Conservation (phyloP, 2,797 vertebrate genomes). For the Hemibagrus guttatus region DNA sequence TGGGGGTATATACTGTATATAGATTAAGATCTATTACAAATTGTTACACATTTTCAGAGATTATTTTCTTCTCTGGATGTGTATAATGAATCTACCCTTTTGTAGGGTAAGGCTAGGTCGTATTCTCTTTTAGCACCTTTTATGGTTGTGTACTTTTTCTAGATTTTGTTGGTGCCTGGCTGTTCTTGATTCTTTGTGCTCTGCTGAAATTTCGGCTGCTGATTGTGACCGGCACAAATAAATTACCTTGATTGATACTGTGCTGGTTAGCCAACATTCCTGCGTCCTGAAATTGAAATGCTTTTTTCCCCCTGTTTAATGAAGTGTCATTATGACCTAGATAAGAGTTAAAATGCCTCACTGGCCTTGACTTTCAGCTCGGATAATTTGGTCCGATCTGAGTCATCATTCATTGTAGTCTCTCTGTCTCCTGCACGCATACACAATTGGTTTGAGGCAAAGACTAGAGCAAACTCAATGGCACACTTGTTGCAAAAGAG, state of each 20-base stretch:
- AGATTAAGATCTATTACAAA: not conserved
- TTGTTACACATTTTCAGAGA: conserved; percentile 11
- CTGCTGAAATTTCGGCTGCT: not conserved
- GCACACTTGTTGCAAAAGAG: not conserved
- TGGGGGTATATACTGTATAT: conserved; percentile 7
- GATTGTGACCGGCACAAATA: conserved; percentile 31
- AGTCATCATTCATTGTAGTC: conserved; percentile 36
- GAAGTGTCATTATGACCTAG: conserved; percentile 46
- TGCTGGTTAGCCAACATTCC: conserved; percentile 39
- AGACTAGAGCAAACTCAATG: not conserved
- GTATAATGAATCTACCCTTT: conserved; percentile 29
- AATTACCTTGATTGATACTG: conserved; percentile 38
- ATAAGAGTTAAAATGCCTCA: conserved; percentile 46
- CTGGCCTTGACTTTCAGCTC: conserved; percentile 41
- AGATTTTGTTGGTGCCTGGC: conserved; percentile 37
- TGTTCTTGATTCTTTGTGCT: conserved; percentile 24
- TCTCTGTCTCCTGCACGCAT: conserved; percentile 18
- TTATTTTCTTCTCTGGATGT: conserved; percentile 30
- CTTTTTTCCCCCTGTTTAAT: conserved; percentile 16
- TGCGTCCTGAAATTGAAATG: not conserved
- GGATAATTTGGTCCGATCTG: conserved; percentile 43
- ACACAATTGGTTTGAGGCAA: not conserved
- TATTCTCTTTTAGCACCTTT: conserved; percentile 43
- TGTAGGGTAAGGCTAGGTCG: conserved; percentile 14
- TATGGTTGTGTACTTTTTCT: conserved; percentile 49